A percentile compares a stretch with the other conserved stretches of the same genome.
Conservation (phyloP, 1,140 invertebrate species). For the Reticulitermes speratus region DNA sequence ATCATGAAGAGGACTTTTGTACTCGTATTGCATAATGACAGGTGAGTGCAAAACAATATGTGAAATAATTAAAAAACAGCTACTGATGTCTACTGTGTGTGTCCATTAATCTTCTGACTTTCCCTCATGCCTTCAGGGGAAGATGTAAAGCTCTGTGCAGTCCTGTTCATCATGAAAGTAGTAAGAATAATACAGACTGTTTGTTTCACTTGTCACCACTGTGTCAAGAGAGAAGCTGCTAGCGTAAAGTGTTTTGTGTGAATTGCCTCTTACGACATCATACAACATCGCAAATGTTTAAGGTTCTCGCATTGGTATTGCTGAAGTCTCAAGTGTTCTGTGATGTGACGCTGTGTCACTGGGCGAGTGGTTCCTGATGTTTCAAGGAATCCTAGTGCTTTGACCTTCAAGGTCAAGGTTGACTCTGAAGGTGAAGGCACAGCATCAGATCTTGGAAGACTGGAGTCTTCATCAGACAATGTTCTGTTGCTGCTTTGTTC, state of each 20-base stretch:
- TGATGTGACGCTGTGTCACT: too few species aligned
- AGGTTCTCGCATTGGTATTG: too few species aligned
- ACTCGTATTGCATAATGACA: constrained; percentile 23
- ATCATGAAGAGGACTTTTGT: constrained; percentile 30
- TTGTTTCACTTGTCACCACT: neutral
- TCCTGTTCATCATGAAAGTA: neutral
- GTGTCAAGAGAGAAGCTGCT: neutral
- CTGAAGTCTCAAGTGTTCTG: too few species aligned
- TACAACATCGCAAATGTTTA: neutral
- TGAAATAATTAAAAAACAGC: constrained; percentile 23
- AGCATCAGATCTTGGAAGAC: too few species aligned
- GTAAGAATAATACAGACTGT: neutral
- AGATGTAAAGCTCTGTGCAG: neutral
- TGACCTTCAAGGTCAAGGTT: too few species aligned
- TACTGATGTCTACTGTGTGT: constrained; percentile 17
- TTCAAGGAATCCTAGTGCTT: too few species aligned
- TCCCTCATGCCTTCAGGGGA: neutral
- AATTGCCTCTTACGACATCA: constrained; percentile 11
- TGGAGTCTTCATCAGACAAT: too few species aligned
- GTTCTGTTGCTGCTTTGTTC: too few species aligned
- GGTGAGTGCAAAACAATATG: neutral
- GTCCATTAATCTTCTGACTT: neutral
- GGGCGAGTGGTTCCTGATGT: too few species aligned
- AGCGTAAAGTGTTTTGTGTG: neutral
- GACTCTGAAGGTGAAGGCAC: too few species aligned